Evolutionary conservation across 2,113 vertebrate genomes (phyloP).

Genomic region (Vidua macroura): DNA sequence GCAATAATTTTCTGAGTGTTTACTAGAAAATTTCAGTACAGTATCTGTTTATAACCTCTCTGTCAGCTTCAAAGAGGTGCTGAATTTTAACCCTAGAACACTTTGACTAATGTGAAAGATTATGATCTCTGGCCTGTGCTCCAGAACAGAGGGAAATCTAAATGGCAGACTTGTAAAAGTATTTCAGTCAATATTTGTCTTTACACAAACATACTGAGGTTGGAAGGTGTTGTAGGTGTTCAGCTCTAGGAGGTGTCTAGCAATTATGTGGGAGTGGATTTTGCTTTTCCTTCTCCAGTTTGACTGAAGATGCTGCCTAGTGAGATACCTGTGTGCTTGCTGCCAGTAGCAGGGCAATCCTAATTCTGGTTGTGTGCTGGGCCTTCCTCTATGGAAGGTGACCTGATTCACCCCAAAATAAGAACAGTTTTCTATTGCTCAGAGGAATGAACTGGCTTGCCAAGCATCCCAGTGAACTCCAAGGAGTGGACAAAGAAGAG

Average conservation of each 20-base stretch:
- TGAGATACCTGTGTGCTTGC: neutral
- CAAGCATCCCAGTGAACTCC: neutral
- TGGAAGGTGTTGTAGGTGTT: neutral
- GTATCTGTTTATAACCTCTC: neutral
- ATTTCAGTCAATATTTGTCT: neutral
- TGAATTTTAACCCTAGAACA: neutral
- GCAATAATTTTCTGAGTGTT: neutral
- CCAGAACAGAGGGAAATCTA: neutral
- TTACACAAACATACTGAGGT: neutral
- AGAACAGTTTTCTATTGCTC: neutral
- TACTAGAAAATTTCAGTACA: neutral
- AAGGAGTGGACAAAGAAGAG: neutral
- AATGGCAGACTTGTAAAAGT: neutral
- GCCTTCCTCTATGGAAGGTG: neutral
- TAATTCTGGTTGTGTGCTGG: neutral
- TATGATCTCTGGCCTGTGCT: neutral
- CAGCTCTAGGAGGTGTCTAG: neutral
- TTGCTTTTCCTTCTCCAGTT: neutral
- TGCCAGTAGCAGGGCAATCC: neutral
- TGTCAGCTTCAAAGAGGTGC: neutral
- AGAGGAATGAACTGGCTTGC: neutral
- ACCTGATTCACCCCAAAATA: neutral
- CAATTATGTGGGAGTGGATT: neutral
- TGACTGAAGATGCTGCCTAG: neutral
- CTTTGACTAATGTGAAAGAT: neutral